These are phyloP conservation scores for Tychaedon coryphoeus DNA, from an alignment of 2,113 vertebrate species.

Conservation along the genomic window DNA sequence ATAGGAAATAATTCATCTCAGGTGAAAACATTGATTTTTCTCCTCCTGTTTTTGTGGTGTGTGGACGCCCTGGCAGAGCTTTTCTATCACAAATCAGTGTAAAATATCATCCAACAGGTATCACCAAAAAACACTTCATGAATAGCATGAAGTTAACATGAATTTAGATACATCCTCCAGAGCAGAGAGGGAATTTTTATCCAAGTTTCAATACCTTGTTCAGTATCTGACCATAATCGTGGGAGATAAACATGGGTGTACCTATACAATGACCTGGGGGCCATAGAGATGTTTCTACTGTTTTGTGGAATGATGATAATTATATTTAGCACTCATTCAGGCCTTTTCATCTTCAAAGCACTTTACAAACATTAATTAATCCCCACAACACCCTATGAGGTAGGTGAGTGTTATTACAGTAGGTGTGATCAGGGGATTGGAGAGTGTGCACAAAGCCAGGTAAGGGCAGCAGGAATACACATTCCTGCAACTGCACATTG, in stretches of 20 bases:
- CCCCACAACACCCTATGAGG: conserved; percentile 65
- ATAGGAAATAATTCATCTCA: not conserved
- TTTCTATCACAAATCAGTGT: not conserved
- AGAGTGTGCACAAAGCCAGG: conserved; percentile 18
- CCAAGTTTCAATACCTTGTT: conserved; percentile 31
- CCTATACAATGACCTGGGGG: conserved; percentile 59
- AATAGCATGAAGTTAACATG: not conserved
- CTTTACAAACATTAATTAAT: conserved; percentile 76
- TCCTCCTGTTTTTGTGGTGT: not conserved
- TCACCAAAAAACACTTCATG: not conserved
- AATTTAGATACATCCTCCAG: not conserved
- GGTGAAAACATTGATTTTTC: not conserved
- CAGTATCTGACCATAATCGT: conserved; percentile 40
- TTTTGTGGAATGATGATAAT: conserved; percentile 63
- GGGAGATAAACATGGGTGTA: conserved; percentile 56
- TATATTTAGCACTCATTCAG: conserved; percentile 61
- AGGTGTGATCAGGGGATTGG: conserved; percentile 58
- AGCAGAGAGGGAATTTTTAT: conserved; percentile 6
- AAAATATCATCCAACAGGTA: not conserved
- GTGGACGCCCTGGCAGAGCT: not conserved
- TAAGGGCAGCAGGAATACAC: not conserved
- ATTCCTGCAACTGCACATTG: not conserved
- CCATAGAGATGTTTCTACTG: conserved; percentile 52
- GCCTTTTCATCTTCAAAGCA: conserved; percentile 72
- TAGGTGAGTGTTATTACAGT: conserved; percentile 61